These are phyloP conservation scores for Sthenelais limicola DNA, from an alignment of 2,888 invertebrate genomes.

Conservation along the genomic window DNA sequence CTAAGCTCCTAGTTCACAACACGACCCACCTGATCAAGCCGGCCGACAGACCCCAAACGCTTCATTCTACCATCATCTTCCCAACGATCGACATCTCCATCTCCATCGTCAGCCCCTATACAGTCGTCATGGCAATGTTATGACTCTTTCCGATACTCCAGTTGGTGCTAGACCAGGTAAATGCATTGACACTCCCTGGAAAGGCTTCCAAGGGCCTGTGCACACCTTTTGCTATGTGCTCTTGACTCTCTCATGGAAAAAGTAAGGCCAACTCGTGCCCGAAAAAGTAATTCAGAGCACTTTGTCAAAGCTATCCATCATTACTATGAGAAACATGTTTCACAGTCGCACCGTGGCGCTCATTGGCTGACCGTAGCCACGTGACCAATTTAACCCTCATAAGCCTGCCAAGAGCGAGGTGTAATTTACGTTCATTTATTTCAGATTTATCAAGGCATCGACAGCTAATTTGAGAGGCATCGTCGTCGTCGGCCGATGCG, in stretches of 20 bases:
- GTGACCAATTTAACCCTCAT: conserved; percentile 46
- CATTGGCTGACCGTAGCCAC: conserved; percentile 44
- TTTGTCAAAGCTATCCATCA: conserved; percentile 44
- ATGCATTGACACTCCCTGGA: background rate
- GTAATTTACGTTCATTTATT: conserved; percentile 50
- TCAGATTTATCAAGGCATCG: conserved; percentile 46
- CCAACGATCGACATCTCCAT: no score
- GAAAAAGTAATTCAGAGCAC: conserved; percentile 43
- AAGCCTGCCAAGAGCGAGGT: conserved; percentile 43
- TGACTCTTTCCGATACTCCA: no score
- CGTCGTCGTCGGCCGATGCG: background rate
- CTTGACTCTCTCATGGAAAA: background rate
- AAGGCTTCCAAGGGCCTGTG: background rate
- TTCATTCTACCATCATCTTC: no score
- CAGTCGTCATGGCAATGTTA: conserved; percentile 31
- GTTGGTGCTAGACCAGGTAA: no score
- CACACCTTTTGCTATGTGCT: background rate
- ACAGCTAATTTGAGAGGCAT: conserved; percentile 31
- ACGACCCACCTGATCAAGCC: no score
- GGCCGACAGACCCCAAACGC: no score
- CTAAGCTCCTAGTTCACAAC: no score
- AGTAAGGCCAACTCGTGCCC: background rate
- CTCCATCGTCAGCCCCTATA: conserved; percentile 4
- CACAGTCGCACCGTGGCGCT: conserved; percentile 22
- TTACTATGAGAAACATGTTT: conserved; percentile 1